Base-by-base conservation (phyloP, 2,888 invertebrate genomes). In the Pseudococcus longispinus region DNA sequence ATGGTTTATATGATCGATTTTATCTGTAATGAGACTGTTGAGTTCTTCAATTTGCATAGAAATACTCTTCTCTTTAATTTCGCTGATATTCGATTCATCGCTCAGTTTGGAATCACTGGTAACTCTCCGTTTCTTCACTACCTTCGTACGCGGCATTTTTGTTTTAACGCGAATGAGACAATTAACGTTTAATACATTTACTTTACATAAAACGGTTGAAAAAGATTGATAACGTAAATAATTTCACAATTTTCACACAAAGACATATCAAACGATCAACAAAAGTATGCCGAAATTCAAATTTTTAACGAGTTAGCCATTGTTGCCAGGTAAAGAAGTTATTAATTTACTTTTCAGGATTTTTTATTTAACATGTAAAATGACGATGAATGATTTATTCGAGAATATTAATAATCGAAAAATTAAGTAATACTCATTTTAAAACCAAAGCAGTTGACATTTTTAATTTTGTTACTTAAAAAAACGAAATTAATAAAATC, bases 131-230 rank as follows among this genome's bases (percentile, higher is more conserved):
- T 86, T 86, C 51, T 80, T 86, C 4, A 55, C 51, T 29, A 80
- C 55, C 80, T 86, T 86, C 13, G 86, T 86, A n/a, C 86, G 86
- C 80, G 86, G 86, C 86, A 86, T 86, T 86, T 42, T 85, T 8
- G 32, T 74, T 20, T 44, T 11, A 46, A 26, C n/a, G 13, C 20
- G 32, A 6, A 37, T 29, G 13, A 29, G 29, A 20, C 18, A 18
- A 18, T 65, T 29, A 5, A 29, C 70, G 29, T 29, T 70, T 26
- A 70, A 70, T 29, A 70, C 42, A 42, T 74, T 74, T 80, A 80
- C n/a, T n/a, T 42, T 42, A 23, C 9, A 11, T 11, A 20, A 42
- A 80, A 80, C 23, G 9, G 1, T 42, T 80, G 15, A 3, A 80
- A 80, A 80, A 80, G 18, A 77, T 18, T 80, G 37, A 80, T 42